phyloP scores from a whole-genome alignment of 2,888 invertebrate species.

The Apotomis capreana region DNA sequence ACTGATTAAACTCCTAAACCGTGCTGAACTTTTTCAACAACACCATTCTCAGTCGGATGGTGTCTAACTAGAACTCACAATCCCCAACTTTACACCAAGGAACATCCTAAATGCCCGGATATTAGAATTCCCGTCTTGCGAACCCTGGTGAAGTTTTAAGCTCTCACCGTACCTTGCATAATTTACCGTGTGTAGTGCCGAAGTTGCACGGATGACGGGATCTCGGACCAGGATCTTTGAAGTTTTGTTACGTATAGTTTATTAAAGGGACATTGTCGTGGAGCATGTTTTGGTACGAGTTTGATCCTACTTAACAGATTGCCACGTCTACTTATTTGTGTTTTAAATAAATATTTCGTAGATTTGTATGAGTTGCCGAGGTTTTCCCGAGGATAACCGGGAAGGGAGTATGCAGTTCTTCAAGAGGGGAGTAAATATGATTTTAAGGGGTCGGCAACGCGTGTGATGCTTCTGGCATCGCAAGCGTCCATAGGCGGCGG shows the following conservation, averaged over 20 bases:
- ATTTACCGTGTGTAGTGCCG: conserved; percentile 49
- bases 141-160: conserved; percentile 51
- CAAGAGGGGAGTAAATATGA: no score
- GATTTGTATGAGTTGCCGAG: no score
- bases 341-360: no score
- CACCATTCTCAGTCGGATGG: not conserved
- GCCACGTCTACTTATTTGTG: no score
- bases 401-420: no score
- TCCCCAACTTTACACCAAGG: not conserved
- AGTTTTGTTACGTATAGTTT: conserved; percentile 26
- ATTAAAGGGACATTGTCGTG: conserved; percentile 19
- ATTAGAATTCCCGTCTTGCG: conserved; percentile 9
- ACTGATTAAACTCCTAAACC: not conserved
- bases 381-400: no score
- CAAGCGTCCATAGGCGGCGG: no score
- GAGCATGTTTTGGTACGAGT: not conserved
- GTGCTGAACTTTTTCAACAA: not conserved
- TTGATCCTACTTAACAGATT: not conserved
- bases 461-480: no score
- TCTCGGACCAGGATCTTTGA: conserved; percentile 4
- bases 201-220: conserved; percentile 10
- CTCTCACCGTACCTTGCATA: conserved; percentile 53
- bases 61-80: not conserved
- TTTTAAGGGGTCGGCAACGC: no score
- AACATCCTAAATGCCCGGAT: not conserved